These are phyloP conservation scores for Pterocles gutturalis DNA, from an alignment of 2,113 vertebrate genomes.

Conservation along the genomic window DNA sequence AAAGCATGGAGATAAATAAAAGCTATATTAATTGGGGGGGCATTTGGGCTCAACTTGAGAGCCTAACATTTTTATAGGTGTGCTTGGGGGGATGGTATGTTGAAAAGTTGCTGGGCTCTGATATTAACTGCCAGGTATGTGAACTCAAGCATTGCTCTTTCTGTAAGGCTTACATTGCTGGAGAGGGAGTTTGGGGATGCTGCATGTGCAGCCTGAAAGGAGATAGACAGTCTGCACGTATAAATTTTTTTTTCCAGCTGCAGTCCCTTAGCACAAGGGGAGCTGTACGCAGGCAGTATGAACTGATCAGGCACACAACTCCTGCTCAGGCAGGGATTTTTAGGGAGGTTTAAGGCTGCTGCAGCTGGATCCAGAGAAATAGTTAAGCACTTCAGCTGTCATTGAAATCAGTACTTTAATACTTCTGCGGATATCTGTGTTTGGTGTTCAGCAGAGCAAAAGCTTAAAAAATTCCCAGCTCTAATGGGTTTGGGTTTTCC, in stretches of 20 bases:
- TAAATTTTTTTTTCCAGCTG: not conserved
- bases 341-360: not conserved
- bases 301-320: not conserved
- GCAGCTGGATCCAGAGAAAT: not conserved
- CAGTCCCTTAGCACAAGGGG: not conserved
- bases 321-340: not conserved
- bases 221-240: not conserved
- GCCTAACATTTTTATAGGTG: conserved; percentile 72
- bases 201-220: not conserved
- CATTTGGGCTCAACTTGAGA: conserved; percentile 56
- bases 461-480: not conserved
- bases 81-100: not conserved
- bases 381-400: not conserved
- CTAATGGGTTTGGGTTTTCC: not conserved
- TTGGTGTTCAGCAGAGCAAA: not conserved
- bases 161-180: not conserved
- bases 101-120: not conserved
- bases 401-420: not conserved
- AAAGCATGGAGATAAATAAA: conserved; percentile 74
- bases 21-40: conserved; percentile 64
- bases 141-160: not conserved
- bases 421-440: not conserved
- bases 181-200: not conserved
- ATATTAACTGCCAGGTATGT: not conserved
- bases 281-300: not conserved